Evolutionary conservation across 2,113 vertebrate species (phyloP).

Genomic region (Mellivora capensis): DNA sequence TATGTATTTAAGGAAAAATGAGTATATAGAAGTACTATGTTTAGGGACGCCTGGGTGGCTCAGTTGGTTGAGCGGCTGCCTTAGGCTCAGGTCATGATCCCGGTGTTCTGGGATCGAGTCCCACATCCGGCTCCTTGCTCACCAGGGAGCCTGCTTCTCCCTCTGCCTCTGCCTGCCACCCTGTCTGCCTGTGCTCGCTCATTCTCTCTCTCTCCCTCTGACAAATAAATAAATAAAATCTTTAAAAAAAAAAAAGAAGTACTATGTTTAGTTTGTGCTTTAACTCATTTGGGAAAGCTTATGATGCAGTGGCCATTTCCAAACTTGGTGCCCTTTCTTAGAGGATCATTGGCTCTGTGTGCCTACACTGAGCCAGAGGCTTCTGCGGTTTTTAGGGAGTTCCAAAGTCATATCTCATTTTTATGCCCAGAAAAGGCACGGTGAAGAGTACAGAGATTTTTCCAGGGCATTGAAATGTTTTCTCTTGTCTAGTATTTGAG

Average conservation of each 20-base stretch:
- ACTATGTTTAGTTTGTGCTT: background rate
- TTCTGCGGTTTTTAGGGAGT: background rate
- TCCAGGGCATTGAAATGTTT: background rate
- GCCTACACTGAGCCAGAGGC: background rate
- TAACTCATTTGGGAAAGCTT: background rate
- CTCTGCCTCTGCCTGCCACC: too few relatives aligned
- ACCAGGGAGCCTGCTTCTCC: too few relatives aligned
- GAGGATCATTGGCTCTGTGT: background rate
- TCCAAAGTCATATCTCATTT: background rate
- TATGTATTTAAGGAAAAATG: background rate
- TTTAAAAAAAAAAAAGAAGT: too few relatives aligned
- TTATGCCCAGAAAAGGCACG: background rate
- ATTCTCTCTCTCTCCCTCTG: too few relatives aligned
- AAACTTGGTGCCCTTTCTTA: background rate
- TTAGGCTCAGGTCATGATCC: too few relatives aligned
- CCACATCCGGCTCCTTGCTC: too few relatives aligned
- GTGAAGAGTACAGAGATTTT: background rate
- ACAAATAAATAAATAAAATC: too few relatives aligned
- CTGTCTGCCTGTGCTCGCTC: too few relatives aligned
- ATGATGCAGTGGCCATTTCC: background rate
- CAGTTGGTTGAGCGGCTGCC: too few relatives aligned
- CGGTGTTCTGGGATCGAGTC: too few relatives aligned
- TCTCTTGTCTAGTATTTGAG: background rate
- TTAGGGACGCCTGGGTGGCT: too few relatives aligned
- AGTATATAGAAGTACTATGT: background rate